Evolutionary conservation across 2,113 vertebrate genomes (phyloP).

Genomic region (Hemiprocne comata): DNA sequence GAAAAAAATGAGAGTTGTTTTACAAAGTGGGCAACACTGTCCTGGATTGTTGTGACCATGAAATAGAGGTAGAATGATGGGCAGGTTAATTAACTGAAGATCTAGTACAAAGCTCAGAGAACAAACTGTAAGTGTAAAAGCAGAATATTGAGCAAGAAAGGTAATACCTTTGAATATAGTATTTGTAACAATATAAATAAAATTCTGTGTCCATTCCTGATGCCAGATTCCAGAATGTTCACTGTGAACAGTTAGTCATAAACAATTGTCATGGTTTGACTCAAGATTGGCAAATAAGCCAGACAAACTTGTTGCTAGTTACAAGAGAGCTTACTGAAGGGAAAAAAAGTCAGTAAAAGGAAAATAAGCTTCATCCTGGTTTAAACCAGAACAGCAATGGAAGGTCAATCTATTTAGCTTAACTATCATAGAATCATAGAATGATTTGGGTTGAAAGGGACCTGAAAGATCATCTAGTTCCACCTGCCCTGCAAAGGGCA

Average conservation of each 20-base stretch:
- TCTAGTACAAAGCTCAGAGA: background rate
- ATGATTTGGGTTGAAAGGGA: too few species aligned
- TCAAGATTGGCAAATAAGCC: too few species aligned
- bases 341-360: too few species aligned
- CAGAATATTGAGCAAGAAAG: background rate
- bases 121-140: background rate
- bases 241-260: background rate
- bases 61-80: background rate
- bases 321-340: too few species aligned
- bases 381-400: too few species aligned
- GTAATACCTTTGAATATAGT: background rate
- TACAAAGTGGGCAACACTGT: background rate
- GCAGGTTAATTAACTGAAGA: background rate
- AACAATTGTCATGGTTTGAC: too few species aligned
- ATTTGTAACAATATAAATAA: background rate
- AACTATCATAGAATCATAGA: background rate
- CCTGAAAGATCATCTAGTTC: too few species aligned
- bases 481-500: too few species aligned
- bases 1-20: background rate
- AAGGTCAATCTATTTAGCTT: background rate
- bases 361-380: too few species aligned
- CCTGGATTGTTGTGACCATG: background rate
- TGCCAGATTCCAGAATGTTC: background rate
- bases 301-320: too few species aligned
- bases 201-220: background rate